phyloP scores from a whole-genome alignment of 2,888 invertebrate species.

The Rhodophaea formosa region DNA sequence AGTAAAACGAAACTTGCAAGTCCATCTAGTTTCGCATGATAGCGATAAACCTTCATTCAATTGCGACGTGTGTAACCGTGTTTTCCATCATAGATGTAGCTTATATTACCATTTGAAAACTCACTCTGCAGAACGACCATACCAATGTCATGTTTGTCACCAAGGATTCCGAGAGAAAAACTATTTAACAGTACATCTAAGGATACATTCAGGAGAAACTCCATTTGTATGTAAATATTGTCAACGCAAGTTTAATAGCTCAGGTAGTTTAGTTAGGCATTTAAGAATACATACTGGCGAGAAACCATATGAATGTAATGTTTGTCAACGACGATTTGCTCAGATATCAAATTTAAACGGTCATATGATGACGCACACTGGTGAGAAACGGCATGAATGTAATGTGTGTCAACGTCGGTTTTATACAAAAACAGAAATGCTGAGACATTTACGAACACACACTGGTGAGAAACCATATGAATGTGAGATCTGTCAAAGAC shows the following conservation, averaged over 20 bases:
- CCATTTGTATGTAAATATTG: background rate
- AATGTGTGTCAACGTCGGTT: conserved; percentile 1
- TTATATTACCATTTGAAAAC: conserved; percentile 5
- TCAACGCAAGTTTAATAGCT: background rate
- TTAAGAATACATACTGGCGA: conserved; percentile 10
- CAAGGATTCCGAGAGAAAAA: background rate
- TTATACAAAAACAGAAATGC: background rate
- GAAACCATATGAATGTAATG: conserved; percentile 12
- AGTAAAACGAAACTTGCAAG: background rate
- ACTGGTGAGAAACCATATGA: conserved; percentile 9
- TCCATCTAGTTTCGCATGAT: background rate
- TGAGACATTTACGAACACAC: conserved; percentile 2
- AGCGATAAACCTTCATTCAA: background rate
- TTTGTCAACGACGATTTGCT: conserved; percentile 1
- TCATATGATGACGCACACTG: conserved; percentile 7
- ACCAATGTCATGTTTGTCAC: conserved; percentile 4
- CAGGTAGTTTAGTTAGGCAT: conserved; percentile 1
- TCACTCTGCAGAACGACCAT: background rate
- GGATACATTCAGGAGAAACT: conserved; percentile 4
- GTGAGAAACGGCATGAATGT: conserved; percentile 8
- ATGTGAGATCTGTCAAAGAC: conserved; percentile 1
- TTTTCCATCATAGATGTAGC: background rate
- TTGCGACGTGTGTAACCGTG: conserved; percentile 4
- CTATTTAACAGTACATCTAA: conserved; percentile 2
- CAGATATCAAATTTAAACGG: conserved; percentile 2